These are phyloP conservation scores for Andrena bucephala DNA, from an alignment of 2,888 invertebrate species.

Conservation along the genomic window DNA sequence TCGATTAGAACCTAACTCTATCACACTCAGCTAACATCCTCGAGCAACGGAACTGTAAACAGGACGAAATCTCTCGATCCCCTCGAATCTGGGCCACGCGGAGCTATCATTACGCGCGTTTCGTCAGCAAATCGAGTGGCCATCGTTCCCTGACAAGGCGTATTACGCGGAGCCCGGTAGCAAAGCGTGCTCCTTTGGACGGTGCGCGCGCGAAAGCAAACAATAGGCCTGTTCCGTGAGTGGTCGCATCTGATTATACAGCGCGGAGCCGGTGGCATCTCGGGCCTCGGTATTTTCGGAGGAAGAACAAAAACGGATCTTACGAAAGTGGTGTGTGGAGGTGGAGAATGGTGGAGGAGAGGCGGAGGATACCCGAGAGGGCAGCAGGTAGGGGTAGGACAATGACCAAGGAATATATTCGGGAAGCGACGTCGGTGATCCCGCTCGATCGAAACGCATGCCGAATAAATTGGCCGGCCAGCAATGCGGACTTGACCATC, in stretches of 20 bases:
- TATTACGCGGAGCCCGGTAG: constrained; percentile 29
- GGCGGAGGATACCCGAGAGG: constrained; percentile 40
- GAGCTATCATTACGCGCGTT: constrained; percentile 9
- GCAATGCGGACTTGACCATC: constrained; percentile 54
- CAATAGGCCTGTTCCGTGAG: constrained; percentile 52
- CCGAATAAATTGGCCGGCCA: constrained; percentile 56
- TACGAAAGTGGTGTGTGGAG: constrained; percentile 35
- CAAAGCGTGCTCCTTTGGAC: constrained; percentile 10
- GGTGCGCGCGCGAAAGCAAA: constrained; percentile 40
- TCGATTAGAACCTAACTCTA: too few species aligned
- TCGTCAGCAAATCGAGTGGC: constrained; percentile 6
- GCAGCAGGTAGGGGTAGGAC: constrained; percentile 59
- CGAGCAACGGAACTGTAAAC: neutral
- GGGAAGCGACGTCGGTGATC: constrained; percentile 50
- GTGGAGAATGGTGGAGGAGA: constrained; percentile 1
- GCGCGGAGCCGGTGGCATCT: constrained; percentile 42
- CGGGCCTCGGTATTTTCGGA: constrained; percentile 52
- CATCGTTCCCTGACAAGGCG: constrained; percentile 25
- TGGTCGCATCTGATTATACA: constrained; percentile 52
- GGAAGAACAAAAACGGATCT: constrained; percentile 59
- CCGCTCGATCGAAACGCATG: constrained; percentile 58
- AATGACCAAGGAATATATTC: constrained; percentile 66
- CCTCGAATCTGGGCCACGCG: neutral
- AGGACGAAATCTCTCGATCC: neutral
- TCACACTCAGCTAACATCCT: too few species aligned